Evolutionary conservation across 1,140 invertebrate genomes (phyloP).

Genomic region (Ceratoteleas bidentatus): DNA sequence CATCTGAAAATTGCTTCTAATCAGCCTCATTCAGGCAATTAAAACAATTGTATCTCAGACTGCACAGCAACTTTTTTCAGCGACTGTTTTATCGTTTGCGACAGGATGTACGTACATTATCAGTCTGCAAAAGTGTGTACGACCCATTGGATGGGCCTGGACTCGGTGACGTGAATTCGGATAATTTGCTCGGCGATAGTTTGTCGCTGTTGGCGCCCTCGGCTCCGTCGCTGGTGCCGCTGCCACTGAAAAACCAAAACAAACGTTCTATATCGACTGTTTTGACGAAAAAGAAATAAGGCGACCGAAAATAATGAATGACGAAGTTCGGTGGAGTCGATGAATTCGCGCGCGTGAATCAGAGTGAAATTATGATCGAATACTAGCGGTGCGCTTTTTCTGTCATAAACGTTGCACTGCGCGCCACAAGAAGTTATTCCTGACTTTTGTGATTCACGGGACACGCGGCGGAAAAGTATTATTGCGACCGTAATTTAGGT

Average conservation of each 20-base stretch:
- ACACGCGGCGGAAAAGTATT: slow-evolving; percentile 9
- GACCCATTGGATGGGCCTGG: slow-evolving; percentile 78
- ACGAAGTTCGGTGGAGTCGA: slow-evolving; percentile 1
- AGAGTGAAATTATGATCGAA: slow-evolving; percentile 29
- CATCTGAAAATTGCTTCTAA: too few species aligned
- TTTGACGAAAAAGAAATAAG: too few species aligned
- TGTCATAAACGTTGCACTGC: slow-evolving; percentile 31
- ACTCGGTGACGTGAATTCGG: slow-evolving; percentile 77
- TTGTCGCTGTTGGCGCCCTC: slow-evolving; percentile 77
- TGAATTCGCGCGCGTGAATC: too few species aligned
- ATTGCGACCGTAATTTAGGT: too few species aligned
- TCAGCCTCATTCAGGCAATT: too few species aligned
- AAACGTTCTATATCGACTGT: not conserved
- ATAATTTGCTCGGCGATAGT: slow-evolving; percentile 77
- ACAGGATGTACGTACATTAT: slow-evolving; percentile 74
- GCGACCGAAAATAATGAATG: slow-evolving; percentile 48
- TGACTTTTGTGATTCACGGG: slow-evolving; percentile 36
- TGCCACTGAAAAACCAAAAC: slow-evolving; percentile 73
- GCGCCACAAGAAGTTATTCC: slow-evolving; percentile 30
- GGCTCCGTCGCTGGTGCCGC: slow-evolving; percentile 79
- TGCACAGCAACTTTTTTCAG: too few species aligned
- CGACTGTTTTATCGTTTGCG: too few species aligned
- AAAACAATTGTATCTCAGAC: too few species aligned
- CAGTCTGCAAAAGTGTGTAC: slow-evolving; percentile 76
- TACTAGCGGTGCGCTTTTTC: too few species aligned